Base-by-base conservation (phyloP, 2,888 invertebrate species). In the Alitta virens region DNA sequence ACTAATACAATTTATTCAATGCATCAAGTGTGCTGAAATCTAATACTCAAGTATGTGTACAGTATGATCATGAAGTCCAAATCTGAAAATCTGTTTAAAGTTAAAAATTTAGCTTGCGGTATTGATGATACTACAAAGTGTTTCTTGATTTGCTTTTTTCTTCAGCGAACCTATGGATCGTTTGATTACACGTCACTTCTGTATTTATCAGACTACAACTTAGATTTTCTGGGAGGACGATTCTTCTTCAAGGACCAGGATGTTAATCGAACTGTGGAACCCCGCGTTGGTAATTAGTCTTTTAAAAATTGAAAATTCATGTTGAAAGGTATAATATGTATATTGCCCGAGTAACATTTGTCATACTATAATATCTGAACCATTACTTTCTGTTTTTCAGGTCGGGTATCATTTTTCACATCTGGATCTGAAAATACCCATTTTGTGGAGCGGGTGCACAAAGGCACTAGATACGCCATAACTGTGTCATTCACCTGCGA, bases 401-500 rank as follows among this genome's bases (percentile, higher is more conserved):
- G 90, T 21, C 86, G 94, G 67, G 87, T 93, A 1, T 89, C 89
- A 33, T 89, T 91, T 83, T 94, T 93, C 77, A 92, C 92, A 0
- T 92, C 94, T 52, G 94, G 93, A 16, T 87, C 87, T 46, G 94
- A 94, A 83, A 94, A 94, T 83, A 79, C 87, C 0, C 92, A 94
- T 82, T 87, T 86, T 79, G 91, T 94, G 1, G 93, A 94, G 81
- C 87, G 87, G 80, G 90, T 94, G 2, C 86, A 84, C 12, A 85
- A 86, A 24, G 94, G 94, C 18, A 85, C 85, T 3, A 84, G 93
- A 76, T 92, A 89, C 81, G 92, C 92, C 2, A 85, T 93, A 68
- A 92, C 92, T 0, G 88, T 94, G 56, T 90, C 92, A 51, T 94
- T 94, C 79, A 92, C 92, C 3, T 93, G 93, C 83, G 88, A 92